These are phyloP conservation scores for Panthera tigris DNA, from an alignment of 2,113 vertebrate species.

Conservation along the genomic window DNA sequence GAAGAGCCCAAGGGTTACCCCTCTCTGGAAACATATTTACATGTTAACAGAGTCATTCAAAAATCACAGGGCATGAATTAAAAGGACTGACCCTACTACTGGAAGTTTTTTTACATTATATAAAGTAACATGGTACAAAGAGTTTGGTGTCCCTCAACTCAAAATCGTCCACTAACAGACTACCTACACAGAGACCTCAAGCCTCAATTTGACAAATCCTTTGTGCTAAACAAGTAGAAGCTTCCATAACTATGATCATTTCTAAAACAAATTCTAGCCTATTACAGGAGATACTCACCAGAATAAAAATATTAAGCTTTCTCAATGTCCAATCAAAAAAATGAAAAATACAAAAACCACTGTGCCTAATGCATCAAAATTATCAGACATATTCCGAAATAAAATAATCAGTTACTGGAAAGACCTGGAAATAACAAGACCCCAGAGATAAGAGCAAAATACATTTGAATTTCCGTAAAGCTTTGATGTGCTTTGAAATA, in stretches of 20 bases:
- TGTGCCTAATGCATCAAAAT: neutral
- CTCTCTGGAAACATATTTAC: neutral
- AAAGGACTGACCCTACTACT: neutral
- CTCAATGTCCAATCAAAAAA: neutral
- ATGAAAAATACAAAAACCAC: neutral
- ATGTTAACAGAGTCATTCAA: neutral
- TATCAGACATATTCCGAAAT: neutral
- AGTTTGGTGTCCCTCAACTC: neutral
- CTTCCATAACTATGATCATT: neutral
- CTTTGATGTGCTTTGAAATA: conserved; percentile 50
- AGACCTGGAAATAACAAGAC: neutral
- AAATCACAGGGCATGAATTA: neutral
- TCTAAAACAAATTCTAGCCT: neutral
- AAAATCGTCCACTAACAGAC: neutral
- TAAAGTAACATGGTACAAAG: neutral
- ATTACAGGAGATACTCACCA: neutral
- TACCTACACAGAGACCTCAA: neutral
- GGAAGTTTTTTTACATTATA: neutral
- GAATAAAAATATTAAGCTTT: neutral
- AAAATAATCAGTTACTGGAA: neutral
- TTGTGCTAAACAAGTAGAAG: neutral
- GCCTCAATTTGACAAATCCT: neutral
- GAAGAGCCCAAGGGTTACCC: neutral
- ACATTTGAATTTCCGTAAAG: conserved; percentile 27
- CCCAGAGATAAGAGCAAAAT: conserved; percentile 4